Percentiles rank a stretch among this genome's conserved stretches.
Evolutionary conservation across 2,797 vertebrate genomes (phyloP).

Genomic region (Chelmon rostratus): DNA sequence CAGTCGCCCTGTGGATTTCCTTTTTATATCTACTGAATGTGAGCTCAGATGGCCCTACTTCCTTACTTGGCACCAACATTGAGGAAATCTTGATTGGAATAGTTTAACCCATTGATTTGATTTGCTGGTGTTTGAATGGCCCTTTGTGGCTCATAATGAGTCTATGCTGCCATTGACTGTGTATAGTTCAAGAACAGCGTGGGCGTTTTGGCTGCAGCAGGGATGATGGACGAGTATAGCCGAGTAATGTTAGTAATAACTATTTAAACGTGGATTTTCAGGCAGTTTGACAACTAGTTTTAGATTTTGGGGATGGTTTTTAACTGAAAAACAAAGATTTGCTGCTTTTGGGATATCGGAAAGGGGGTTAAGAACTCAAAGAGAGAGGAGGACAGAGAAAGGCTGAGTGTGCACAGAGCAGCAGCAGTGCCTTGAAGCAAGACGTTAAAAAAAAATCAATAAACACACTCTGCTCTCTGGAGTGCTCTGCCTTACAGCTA

Average conservation of each 20-base stretch:
- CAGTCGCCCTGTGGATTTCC: slow-evolving; percentile 59
- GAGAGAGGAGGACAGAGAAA: slow-evolving; percentile 20
- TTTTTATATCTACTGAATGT: slow-evolving; percentile 58
- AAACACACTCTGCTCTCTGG: slow-evolving; percentile 71
- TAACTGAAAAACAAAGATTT: slow-evolving; percentile 7
- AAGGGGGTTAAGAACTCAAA: slow-evolving; percentile 1
- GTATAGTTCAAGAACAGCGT: slow-evolving; percentile 1
- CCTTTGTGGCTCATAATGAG: slow-evolving; percentile 48
- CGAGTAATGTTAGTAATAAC: not conserved
- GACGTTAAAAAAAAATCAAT: slow-evolving; percentile 64
- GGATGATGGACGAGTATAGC: slow-evolving; percentile 3
- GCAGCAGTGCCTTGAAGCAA: slow-evolving; percentile 49
- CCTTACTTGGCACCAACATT: slow-evolving; percentile 62
- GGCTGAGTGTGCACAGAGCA: slow-evolving; percentile 24
- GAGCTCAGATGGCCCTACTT: slow-evolving; percentile 61
- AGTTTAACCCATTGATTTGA: slow-evolving; percentile 48
- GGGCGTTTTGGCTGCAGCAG: slow-evolving; percentile 36
- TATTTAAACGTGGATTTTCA: not conserved
- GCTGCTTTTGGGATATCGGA: not conserved
- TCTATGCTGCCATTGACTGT: slow-evolving; percentile 27
- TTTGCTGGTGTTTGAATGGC: slow-evolving; percentile 47
- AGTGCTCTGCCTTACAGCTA: slow-evolving; percentile 67
- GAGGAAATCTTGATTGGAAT: slow-evolving; percentile 60
- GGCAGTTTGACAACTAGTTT: slow-evolving; percentile 11
- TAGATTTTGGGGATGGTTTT: slow-evolving; percentile 13